Conservation (phyloP, 2,888 invertebrate species). For the Drosophila parthenogenetica region DNA sequence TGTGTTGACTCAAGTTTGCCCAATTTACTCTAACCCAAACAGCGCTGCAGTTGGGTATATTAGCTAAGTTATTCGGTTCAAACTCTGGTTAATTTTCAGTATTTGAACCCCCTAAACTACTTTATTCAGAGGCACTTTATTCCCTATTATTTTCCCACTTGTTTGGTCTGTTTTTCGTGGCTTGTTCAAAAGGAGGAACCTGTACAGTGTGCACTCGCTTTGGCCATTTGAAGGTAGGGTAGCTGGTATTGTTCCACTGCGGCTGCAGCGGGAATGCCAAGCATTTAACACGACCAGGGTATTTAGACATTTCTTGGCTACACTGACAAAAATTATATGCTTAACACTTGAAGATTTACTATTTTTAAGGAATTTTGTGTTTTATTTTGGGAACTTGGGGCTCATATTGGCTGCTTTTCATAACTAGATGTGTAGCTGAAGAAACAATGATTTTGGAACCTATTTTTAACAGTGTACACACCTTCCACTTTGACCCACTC, state of each 20-base stretch:
- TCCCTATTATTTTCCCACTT: too few species aligned
- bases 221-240: constrained; percentile 3
- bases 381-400: too few species aligned
- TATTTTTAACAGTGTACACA: too few species aligned
- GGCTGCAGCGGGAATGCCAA: constrained; percentile 69
- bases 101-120: too few species aligned
- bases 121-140: too few species aligned
- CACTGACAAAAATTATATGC: constrained; percentile 41
- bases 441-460: too few species aligned
- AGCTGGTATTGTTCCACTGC: constrained; percentile 32
- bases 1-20: constrained; percentile 47
- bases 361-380: too few species aligned
- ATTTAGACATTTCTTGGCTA: constrained; percentile 77
- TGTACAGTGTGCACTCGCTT: not conserved
- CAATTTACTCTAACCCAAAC: not conserved
- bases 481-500: constrained; percentile 20
- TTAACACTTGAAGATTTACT: too few species aligned
- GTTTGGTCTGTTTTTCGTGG: too few species aligned
- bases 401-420: too few species aligned
- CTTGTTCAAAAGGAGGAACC: not conserved
- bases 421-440: too few species aligned
- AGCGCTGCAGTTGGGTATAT: constrained; percentile 3
- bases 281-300: constrained; percentile 78
- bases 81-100: too few species aligned
- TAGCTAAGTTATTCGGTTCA: not conserved